Conservation (phyloP, 2,888 invertebrate species). For the Arrhopalites spinosus region DNA sequence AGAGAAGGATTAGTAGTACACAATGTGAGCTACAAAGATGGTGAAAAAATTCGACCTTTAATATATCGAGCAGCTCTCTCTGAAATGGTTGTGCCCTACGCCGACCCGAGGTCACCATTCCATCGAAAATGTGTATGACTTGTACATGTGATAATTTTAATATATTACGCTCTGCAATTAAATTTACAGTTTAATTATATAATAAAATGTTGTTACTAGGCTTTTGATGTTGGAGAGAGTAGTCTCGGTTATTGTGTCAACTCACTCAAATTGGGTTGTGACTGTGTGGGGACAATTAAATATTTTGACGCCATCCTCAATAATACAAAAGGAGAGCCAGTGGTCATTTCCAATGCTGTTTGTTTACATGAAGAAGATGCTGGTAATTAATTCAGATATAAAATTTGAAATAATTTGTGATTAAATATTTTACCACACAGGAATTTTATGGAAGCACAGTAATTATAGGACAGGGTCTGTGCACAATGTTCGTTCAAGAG, state of each 20-base stretch:
- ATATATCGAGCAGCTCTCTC: constrained; percentile 48
- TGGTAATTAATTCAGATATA: constrained; percentile 31
- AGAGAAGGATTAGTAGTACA: constrained; percentile 52
- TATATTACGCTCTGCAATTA: too few relatives aligned
- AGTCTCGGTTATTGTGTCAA: constrained; percentile 48
- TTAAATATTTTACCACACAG: constrained; percentile 13
- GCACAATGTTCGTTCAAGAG: constrained; percentile 38
- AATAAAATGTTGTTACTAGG: constrained; percentile 24
- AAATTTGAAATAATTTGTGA: neutral
- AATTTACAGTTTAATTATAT: neutral
- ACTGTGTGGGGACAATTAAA: constrained; percentile 46
- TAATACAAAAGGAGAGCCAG: constrained; percentile 42
- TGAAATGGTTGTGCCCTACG: constrained; percentile 53
- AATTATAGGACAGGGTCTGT: constrained; percentile 49
- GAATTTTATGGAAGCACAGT: constrained; percentile 49
- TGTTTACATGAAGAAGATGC: constrained; percentile 54
- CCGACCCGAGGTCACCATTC: constrained; percentile 51
- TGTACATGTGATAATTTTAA: too few relatives aligned
- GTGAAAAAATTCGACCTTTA: constrained; percentile 37
- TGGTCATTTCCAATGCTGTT: constrained; percentile 47
- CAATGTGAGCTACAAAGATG: constrained; percentile 48
- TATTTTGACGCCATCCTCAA: constrained; percentile 48
- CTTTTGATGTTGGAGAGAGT: constrained; percentile 46
- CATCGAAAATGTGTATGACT: constrained; percentile 47
- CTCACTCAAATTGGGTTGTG: constrained; percentile 44